Percentiles rank a stretch among this genome's conserved stretches.
phyloP scores from a whole-genome alignment of 2,888 invertebrate species.

The Drosophila suboccidentalis region DNA sequence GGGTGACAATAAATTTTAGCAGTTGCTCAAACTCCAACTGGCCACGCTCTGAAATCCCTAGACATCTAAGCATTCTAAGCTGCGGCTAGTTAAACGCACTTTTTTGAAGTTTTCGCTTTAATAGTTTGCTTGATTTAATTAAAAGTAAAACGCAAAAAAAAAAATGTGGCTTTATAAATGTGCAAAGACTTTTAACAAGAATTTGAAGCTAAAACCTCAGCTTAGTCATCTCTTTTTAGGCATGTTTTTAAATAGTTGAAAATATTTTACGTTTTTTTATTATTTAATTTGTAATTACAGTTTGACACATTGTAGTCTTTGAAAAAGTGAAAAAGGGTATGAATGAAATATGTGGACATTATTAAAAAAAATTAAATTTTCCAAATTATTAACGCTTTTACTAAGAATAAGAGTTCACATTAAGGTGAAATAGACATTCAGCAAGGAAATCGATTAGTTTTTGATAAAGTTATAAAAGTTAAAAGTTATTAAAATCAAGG shows the following conservation, averaged over 20 bases:
- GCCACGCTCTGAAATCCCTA: slow-evolving; percentile 9
- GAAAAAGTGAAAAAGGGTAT: too few relatives aligned
- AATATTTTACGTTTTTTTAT: not conserved
- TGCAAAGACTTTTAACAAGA: slow-evolving; percentile 5
- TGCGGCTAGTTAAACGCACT: slow-evolving; percentile 31
- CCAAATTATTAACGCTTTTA: too few relatives aligned
- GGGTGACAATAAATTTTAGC: slow-evolving; percentile 60
- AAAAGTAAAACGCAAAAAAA: not conserved
- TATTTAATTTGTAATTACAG: too few relatives aligned
- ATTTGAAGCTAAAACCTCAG: not conserved
- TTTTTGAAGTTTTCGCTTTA: slow-evolving; percentile 23
- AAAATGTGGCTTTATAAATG: slow-evolving; percentile 9
- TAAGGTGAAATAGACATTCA: too few relatives aligned
- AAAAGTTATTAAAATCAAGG: too few relatives aligned
- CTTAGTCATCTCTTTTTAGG: slow-evolving; percentile 3
- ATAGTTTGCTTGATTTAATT: slow-evolving; percentile 25
- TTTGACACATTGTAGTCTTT: too few relatives aligned
- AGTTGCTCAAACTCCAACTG: slow-evolving; percentile 7
- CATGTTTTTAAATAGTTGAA: not conserved
- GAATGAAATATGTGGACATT: too few relatives aligned
- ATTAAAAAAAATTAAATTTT: too few relatives aligned
- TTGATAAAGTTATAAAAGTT: too few relatives aligned
- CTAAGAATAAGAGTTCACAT: too few relatives aligned
- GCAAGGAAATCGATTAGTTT: too few relatives aligned
- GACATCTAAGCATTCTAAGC: not conserved